These are phyloP conservation scores for Ginglymostoma cirratum DNA, from an alignment of 2,113 vertebrate genomes.

Conservation along the genomic window DNA sequence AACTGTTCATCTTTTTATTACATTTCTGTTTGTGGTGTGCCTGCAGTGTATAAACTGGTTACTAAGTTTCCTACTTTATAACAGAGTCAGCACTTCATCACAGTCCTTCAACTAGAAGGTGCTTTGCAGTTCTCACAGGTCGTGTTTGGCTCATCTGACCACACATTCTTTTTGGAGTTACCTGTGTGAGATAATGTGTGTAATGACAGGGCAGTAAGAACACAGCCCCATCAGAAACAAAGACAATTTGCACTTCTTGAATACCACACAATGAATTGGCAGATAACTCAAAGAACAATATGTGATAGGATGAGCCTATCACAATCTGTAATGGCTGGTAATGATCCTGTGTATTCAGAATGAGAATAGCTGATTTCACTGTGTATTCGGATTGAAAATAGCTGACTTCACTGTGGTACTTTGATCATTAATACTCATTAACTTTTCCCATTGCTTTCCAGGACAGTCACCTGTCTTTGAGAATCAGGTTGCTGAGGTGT, in stretches of 20 bases:
- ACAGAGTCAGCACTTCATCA: neutral
- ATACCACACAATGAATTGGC: too few relatives aligned
- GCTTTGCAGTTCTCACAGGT: neutral
- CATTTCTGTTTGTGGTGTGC: neutral
- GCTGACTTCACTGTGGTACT: neutral
- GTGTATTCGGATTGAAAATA: too few relatives aligned
- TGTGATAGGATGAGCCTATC: too few relatives aligned
- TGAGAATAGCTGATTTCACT: neutral
- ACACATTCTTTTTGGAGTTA: too few relatives aligned
- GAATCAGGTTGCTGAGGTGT: slow-evolving; percentile 57
- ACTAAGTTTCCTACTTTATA: neutral
- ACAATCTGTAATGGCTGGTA: too few relatives aligned
- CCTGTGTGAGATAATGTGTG: too few relatives aligned
- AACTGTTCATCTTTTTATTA: too few relatives aligned
- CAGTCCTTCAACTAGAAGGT: neutral
- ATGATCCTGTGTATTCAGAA: neutral
- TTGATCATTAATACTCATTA: neutral
- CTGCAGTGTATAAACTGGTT: neutral
- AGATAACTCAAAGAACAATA: too few relatives aligned
- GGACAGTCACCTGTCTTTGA: slow-evolving; percentile 48
- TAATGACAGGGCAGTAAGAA: too few relatives aligned
- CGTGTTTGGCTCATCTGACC: neutral
- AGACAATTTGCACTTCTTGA: too few relatives aligned
- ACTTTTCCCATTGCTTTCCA: slow-evolving; percentile 39
- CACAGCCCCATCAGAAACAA: too few relatives aligned